Conservation (phyloP, 2,113 vertebrate genomes). For the Pelecanus crispus region DNA sequence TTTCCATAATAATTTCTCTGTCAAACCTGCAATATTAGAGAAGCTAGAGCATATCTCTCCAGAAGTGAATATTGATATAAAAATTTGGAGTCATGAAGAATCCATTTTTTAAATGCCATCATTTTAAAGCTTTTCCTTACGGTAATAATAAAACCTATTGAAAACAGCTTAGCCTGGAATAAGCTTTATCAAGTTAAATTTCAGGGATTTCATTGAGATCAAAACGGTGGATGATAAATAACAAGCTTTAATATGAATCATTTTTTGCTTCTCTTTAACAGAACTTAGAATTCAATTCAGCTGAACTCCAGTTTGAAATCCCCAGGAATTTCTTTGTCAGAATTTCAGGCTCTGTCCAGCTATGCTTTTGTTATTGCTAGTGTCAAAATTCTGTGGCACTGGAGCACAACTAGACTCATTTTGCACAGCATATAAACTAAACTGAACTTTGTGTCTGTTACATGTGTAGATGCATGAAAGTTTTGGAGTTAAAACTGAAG, state of each 20-base stretch:
- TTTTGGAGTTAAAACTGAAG: not conserved
- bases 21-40: not conserved
- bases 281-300: not conserved
- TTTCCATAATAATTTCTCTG: not conserved
- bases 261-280: not conserved
- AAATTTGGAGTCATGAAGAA: not conserved
- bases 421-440: not conserved
- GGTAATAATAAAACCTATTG: not conserved
- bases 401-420: not conserved
- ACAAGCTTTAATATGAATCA: not conserved
- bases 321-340: not conserved
- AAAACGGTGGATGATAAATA: not conserved
- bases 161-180: not conserved
- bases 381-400: not conserved
- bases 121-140: not conserved
- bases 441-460: not conserved
- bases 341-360: not conserved
- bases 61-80: not conserved
- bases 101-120: not conserved
- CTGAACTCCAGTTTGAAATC: not conserved
- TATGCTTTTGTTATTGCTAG: not conserved
- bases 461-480: not conserved
- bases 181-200: not conserved
- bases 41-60: not conserved
- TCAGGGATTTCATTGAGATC: not conserved